Conservation (phyloP, 2,113 vertebrate species). For the Andinoacara biseriatus region DNA sequence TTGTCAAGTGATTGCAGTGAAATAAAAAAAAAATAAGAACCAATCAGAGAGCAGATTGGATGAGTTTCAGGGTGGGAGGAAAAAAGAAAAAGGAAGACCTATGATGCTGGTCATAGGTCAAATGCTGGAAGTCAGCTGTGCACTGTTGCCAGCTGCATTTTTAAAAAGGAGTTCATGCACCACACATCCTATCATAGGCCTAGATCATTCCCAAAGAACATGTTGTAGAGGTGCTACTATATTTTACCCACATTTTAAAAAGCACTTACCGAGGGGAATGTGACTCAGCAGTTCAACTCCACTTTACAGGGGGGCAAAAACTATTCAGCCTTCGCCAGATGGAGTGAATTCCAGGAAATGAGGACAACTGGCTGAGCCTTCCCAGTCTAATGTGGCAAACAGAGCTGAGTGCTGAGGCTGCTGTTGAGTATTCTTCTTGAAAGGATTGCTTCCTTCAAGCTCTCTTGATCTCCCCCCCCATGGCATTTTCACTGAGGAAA, state of each 20-base stretch:
- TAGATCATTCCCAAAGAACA: slow-evolving; percentile 3
- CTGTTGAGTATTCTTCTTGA: slow-evolving; percentile 23
- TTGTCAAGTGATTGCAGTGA: not conserved
- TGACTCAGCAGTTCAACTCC: slow-evolving; percentile 42
- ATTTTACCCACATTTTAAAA: not conserved
- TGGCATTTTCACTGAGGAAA: not conserved
- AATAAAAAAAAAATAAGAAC: not conserved
- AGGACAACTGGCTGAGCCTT: slow-evolving; percentile 47
- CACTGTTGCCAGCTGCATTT: not conserved
- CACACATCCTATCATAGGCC: not conserved
- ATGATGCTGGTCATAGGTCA: not conserved
- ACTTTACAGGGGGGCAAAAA: slow-evolving; percentile 12
- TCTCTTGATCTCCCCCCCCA: not conserved
- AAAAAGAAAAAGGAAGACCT: not conserved
- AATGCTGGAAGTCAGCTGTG: not conserved
- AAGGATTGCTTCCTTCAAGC: slow-evolving; percentile 16
- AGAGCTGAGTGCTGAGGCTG: slow-evolving; percentile 67
- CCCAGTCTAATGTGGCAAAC: slow-evolving; percentile 58
- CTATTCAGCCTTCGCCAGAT: slow-evolving; percentile 22
- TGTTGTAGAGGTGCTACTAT: not conserved
- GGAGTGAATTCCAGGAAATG: slow-evolving; percentile 56
- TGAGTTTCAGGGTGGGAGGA: not conserved
- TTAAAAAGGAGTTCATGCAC: not conserved
- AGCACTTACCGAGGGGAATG: not conserved
- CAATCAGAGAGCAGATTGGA: not conserved